Evolutionary conservation across 2,797 vertebrate species (phyloP).

Genomic region (Bucorvus abyssinicus): DNA sequence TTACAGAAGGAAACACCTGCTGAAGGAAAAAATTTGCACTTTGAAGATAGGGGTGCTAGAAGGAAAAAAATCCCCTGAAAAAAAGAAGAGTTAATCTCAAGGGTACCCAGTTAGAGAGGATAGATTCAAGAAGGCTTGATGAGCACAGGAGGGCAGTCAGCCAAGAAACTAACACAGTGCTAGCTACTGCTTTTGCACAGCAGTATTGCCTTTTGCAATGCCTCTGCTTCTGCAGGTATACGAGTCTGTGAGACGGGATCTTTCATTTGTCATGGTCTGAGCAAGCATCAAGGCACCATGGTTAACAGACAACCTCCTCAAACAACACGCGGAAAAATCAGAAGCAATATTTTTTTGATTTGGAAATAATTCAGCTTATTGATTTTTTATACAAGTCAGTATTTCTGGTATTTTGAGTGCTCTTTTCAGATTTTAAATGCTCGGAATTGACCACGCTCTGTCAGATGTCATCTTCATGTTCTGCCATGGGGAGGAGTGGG

Average conservation of each 20-base stretch:
- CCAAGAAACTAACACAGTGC: not conserved
- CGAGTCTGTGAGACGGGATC: not conserved
- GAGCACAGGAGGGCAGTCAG: not conserved
- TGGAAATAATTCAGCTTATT: not conserved
- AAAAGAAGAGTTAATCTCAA: not conserved
- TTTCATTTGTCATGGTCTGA: not conserved
- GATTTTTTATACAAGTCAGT: not conserved
- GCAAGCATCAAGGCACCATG: not conserved
- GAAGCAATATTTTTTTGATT: not conserved
- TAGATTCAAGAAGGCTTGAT: not conserved
- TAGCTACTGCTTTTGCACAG: not conserved
- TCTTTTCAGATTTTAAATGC: not conserved
- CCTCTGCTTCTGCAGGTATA: not conserved
- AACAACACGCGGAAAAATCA: not conserved
- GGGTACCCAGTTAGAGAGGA: not conserved
- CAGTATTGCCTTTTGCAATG: not conserved
- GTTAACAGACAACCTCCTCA: not conserved
- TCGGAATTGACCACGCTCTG: not conserved
- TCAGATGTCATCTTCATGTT: not conserved
- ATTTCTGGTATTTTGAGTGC: not conserved
- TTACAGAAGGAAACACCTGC: not conserved
- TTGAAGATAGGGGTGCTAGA: not conserved
- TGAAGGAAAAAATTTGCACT: constrained; percentile 9
- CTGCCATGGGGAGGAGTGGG: not conserved
- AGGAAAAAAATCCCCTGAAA: not conserved